A percentile compares a stretch with the other conserved stretches of the same genome.
phyloP scores from a whole-genome alignment of 92 coral and sea anemone species.

The Porites lobata region DNA sequence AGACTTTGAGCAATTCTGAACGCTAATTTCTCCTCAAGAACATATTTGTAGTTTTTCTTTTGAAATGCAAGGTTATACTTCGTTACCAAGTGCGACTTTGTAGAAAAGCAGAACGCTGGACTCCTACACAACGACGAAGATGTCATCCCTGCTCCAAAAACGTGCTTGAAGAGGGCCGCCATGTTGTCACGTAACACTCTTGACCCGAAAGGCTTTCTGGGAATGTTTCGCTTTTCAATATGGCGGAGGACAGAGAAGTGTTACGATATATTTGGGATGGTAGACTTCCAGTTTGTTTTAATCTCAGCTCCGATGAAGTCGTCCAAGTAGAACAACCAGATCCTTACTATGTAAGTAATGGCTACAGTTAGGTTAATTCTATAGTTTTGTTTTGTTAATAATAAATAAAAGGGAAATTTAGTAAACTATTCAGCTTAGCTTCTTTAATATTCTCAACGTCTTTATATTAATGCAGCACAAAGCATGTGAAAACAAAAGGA shows the following conservation, averaged over 20 bases:
- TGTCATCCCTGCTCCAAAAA: not conserved
- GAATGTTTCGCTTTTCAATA: conserved; percentile 61
- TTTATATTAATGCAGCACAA: too few species aligned
- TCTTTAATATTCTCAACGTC: too few species aligned
- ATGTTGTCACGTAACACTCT: conserved; percentile 52
- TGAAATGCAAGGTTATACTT: conserved; percentile 55
- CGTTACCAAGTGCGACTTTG: conserved; percentile 54
- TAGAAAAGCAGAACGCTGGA: conserved; percentile 30
- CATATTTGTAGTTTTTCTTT: conserved; percentile 81
- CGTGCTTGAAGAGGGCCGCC: conserved; percentile 60
- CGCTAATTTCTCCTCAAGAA: conserved; percentile 81
- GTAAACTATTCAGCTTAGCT: too few species aligned
- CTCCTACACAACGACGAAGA: not conserved
- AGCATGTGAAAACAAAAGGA: too few species aligned
- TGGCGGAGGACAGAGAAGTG: conserved; percentile 99
- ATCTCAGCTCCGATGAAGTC: conserved; percentile 94
- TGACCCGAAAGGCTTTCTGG: conserved; percentile 40
- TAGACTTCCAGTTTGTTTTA: conserved; percentile 95
- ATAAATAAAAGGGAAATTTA: too few species aligned
- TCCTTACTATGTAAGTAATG: conserved; percentile 90
- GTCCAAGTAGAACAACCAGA: conserved; percentile 98
- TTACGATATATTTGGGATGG: conserved; percentile 98
- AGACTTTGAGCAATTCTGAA: conserved; percentile 74
- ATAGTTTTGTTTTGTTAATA: not conserved
- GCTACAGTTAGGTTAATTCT: not conserved